phyloP scores from a whole-genome alignment of 2,888 invertebrate genomes.

The Leucophenga maculata region DNA sequence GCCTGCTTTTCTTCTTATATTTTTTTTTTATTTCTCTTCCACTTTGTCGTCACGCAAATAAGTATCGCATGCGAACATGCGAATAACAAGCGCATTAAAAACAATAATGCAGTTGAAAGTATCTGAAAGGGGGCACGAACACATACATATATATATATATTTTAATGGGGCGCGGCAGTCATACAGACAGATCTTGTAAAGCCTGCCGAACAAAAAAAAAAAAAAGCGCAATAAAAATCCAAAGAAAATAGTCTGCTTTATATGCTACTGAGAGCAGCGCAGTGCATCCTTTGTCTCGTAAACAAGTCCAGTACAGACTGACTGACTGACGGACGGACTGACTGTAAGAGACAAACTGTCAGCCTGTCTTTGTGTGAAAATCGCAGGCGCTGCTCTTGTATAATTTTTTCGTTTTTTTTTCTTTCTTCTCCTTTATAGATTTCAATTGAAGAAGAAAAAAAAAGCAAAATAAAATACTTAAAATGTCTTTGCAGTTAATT shows the following conservation, averaged over 20 bases:
- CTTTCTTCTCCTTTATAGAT: background rate
- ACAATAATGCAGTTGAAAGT: slow-evolving; percentile 42
- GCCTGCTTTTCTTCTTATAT: background rate
- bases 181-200: background rate
- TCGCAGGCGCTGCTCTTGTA: slow-evolving; percentile 7
- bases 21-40: background rate
- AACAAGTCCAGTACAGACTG: background rate
- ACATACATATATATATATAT: background rate
- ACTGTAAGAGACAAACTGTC: background rate
- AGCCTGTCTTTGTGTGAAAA: slow-evolving; percentile 3
- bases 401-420: background rate
- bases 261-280: background rate
- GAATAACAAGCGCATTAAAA: slow-evolving; percentile 46
- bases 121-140: slow-evolving; percentile 40
- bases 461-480: slow-evolving; percentile 13
- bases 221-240: background rate
- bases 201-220: background rate
- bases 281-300: slow-evolving; percentile 6
- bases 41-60: slow-evolving; percentile 60
- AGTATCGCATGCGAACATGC: slow-evolving; percentile 67
- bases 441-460: slow-evolving; percentile 11
- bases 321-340: background rate
- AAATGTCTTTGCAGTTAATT: slow-evolving; percentile 65
- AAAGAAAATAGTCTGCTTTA: background rate
- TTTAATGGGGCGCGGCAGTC: background rate